These are phyloP conservation scores for Cheilosia variabilis DNA, from an alignment of 2,888 invertebrate genomes.

Conservation along the genomic window DNA sequence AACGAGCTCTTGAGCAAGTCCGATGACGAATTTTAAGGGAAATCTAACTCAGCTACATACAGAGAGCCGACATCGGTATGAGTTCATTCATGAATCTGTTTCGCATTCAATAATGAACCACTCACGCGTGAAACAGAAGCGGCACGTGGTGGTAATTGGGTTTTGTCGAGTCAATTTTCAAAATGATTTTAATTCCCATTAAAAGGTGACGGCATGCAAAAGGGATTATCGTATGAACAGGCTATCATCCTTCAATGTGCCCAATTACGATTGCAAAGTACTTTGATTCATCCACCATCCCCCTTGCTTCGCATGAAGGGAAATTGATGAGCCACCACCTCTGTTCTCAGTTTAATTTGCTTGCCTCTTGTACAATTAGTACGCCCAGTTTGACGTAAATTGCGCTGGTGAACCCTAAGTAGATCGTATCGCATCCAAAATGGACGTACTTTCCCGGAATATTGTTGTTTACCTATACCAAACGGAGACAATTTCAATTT, in stretches of 20 bases:
- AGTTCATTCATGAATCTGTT: slow-evolving; percentile 1
- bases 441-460: not conserved
- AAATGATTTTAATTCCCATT: no score
- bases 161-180: no score
- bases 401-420: not conserved
- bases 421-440: not conserved
- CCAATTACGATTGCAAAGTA: no score
- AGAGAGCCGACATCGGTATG: not conserved
- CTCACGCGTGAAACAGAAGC: no score
- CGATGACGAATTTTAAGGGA: slow-evolving; percentile 1
- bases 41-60: not conserved
- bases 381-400: not conserved
- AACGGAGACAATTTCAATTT: not conserved
- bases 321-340: not conserved
- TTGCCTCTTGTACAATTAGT: not conserved
- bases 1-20: not conserved
- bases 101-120: not conserved
- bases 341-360: not conserved
- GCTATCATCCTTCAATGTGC: no score
- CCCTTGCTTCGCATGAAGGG: no score
- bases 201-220: no score
- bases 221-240: no score
- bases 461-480: not conserved
- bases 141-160: no score
- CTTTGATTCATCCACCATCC: no score